Percentiles rank a stretch among this genome's conserved stretches.
Evolutionary conservation across 1,140 invertebrate genomes (phyloP).

Genomic region (Trichonephila clavata): DNA sequence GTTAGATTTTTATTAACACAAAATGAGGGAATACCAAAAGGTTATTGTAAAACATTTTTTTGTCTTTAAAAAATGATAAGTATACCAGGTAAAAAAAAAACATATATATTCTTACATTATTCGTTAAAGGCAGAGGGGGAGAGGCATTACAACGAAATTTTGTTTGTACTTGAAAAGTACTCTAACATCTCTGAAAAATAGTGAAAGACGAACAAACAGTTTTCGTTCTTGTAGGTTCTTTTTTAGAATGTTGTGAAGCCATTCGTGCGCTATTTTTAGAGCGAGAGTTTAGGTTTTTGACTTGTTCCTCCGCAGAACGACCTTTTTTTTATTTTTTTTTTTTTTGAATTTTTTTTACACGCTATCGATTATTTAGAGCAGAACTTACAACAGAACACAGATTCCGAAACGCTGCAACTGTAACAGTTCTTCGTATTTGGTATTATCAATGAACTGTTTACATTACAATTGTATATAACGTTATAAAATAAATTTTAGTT

Average conservation of each 20-base stretch:
- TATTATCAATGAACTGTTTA: too few species aligned
- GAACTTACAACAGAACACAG: constrained; percentile 3
- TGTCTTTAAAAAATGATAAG: too few species aligned
- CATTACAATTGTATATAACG: too few species aligned
- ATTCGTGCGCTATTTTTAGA: constrained; percentile 6
- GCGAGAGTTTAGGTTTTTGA: constrained; percentile 14
- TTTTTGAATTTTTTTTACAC: neutral
- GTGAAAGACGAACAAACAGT: neutral
- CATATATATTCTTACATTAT: too few species aligned
- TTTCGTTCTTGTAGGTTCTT: constrained; percentile 9
- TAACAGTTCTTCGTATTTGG: neutral
- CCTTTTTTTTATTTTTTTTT: neutral
- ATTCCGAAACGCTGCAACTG: neutral
- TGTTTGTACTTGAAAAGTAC: neutral
- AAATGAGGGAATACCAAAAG: too few species aligned
- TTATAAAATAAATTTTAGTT: too few species aligned
- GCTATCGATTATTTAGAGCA: constrained; percentile 3
- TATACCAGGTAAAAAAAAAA: too few species aligned
- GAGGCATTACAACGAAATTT: neutral
- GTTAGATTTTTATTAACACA: too few species aligned
- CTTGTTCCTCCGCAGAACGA: constrained; percentile 5
- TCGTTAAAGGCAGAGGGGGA: too few species aligned
- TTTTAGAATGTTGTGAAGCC: constrained; percentile 27
- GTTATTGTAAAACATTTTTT: too few species aligned
- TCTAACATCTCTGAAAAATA: neutral